Evolutionary conservation across 2,113 vertebrate species (phyloP).

Genomic region (Prunella fulvescens): DNA sequence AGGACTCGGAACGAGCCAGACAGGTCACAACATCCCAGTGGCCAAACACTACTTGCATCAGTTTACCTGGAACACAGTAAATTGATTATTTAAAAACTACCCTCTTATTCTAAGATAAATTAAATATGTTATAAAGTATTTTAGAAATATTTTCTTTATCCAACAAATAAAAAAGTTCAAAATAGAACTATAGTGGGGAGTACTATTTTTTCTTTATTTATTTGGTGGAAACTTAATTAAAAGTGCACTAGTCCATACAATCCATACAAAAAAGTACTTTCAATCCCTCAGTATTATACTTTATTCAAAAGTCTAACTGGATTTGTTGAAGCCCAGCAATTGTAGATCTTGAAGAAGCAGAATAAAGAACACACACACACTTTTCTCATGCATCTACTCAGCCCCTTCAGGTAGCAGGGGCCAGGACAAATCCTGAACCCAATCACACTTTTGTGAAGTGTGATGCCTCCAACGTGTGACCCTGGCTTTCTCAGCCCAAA

Average conservation of each 20-base stretch:
- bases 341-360: background rate
- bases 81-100: background rate
- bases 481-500: background rate
- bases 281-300: background rate
- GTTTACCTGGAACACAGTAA: conserved; percentile 83
- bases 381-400: background rate
- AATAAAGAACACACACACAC: background rate
- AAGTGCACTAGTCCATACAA: background rate
- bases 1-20: conserved; percentile 91
- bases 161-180: background rate
- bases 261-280: background rate
- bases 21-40: conserved; percentile 97
- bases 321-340: background rate
- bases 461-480: background rate
- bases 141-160: background rate
- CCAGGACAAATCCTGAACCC: background rate
- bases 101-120: background rate
- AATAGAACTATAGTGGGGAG: background rate
- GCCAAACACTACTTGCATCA: conserved; percentile 95
- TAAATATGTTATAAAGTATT: background rate
- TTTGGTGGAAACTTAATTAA: background rate
- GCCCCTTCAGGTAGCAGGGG: background rate
- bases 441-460: background rate
- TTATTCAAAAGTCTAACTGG: background rate
- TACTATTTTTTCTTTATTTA: background rate